Evolutionary conservation across 2,888 invertebrate genomes (phyloP).

Genomic region (Acholoe squamosa): DNA sequence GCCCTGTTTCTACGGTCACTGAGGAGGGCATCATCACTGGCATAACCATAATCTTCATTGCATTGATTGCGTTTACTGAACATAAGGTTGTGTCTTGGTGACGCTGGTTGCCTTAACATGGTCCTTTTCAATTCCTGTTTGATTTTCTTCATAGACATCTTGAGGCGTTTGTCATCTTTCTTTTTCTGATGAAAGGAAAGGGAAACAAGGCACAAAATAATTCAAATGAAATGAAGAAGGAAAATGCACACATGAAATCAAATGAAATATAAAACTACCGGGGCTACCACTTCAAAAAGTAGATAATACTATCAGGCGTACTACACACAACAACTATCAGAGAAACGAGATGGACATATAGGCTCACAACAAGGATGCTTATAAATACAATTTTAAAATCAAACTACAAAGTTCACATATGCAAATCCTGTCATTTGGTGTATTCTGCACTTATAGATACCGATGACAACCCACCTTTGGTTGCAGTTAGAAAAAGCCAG

Average conservation of each 20-base stretch:
- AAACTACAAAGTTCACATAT: too few species aligned
- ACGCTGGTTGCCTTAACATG: not conserved
- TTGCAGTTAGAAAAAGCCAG: not conserved
- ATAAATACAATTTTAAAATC: too few species aligned
- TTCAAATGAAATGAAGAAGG: not conserved
- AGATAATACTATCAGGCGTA: too few species aligned
- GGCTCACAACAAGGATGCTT: too few species aligned
- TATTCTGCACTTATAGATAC: too few species aligned
- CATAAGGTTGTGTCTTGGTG: not conserved
- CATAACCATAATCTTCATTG: conserved; percentile 39
- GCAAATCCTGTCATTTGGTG: too few species aligned
- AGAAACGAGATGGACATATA: too few species aligned
- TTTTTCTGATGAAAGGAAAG: conserved; percentile 5
- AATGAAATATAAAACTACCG: not conserved
- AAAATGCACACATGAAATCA: too few species aligned
- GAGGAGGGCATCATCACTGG: conserved; percentile 21
- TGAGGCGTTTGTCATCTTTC: conserved; percentile 20
- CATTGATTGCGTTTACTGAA: not conserved
- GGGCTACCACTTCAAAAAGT: not conserved
- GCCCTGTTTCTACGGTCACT: not conserved
- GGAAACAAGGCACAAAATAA: not conserved
- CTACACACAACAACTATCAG: too few species aligned
- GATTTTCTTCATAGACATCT: conserved; percentile 37
- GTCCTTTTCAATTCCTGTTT: conserved; percentile 34
- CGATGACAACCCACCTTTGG: not conserved